Conservation (phyloP, 53 echinoderm and acorn worm genomes). For the Actinopyga echinites region DNA sequence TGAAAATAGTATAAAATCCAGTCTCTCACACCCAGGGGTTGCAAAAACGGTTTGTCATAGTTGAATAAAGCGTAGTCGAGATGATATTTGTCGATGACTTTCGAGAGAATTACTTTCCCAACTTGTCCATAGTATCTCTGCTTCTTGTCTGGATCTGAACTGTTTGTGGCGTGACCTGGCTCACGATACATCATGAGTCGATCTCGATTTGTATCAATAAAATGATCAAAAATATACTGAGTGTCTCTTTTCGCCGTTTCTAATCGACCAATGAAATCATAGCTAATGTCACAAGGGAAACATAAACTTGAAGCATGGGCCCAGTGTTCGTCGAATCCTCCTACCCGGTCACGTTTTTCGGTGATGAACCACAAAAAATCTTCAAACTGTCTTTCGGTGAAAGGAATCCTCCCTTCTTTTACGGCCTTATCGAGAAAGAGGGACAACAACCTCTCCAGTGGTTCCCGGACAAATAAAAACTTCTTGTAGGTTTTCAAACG, state of each 20-base stretch:
- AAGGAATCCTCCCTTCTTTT: background rate
- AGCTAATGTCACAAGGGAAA: background rate
- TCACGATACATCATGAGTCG: background rate
- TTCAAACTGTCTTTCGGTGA: background rate
- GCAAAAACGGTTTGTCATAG: background rate
- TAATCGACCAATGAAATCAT: background rate
- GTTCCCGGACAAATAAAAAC: background rate
- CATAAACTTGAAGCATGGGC: background rate
- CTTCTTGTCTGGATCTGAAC: background rate
- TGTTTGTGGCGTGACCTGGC: background rate
- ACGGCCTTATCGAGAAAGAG: background rate
- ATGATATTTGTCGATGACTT: background rate
- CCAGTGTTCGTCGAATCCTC: background rate
- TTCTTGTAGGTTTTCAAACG: background rate
- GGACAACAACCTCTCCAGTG: background rate
- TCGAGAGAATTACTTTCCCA: background rate
- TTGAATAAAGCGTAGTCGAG: background rate
- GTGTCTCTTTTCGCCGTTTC: constrained; percentile 1
- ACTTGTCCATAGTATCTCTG: background rate
- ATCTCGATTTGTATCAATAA: background rate
- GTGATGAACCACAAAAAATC: background rate
- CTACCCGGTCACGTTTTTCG: background rate
- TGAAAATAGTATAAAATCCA: too few species aligned
- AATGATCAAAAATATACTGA: background rate
- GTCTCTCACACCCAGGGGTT: too few species aligned